phyloP scores from a whole-genome alignment of 92 coral and sea anemone genomes.

The Phenganax marumi region DNA sequence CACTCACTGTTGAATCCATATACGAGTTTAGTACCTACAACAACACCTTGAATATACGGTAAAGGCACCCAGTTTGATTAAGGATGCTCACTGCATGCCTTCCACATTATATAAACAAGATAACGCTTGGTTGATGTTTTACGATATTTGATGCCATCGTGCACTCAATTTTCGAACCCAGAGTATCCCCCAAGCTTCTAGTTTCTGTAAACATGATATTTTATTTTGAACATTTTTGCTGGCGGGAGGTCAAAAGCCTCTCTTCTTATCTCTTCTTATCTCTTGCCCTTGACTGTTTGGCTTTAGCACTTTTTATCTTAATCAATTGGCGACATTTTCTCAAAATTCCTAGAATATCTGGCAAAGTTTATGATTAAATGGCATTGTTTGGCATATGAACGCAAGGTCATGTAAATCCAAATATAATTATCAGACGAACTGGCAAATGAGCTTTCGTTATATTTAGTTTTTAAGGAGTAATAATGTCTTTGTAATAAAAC shows the following conservation, averaged over 20 bases:
- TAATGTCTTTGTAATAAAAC: no score
- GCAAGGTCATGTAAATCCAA: neutral
- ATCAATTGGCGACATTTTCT: constrained; percentile 78
- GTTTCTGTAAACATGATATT: constrained; percentile 66
- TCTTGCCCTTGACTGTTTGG: constrained; percentile 61
- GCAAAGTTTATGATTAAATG: neutral
- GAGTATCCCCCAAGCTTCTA: constrained; percentile 72
- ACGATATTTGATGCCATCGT: constrained; percentile 73
- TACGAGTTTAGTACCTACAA: no score
- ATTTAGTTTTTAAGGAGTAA: neutral
- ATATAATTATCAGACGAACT: neutral
- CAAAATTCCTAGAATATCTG: neutral
- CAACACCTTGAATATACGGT: no score
- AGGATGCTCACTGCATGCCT: neutral
- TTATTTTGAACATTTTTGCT: neutral
- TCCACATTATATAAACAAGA: neutral
- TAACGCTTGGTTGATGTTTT: neutral
- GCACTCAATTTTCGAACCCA: constrained; percentile 88
- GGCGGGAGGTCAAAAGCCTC: no score
- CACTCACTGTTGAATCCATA: no score
- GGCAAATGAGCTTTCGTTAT: neutral
- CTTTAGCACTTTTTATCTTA: constrained; percentile 71
- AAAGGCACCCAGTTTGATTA: neutral
- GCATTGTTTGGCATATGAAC: no score
- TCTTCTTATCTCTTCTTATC: constrained; percentile 45